Evolutionary conservation across 2,888 invertebrate genomes (phyloP).

Genomic region (Cybosia mesomella): DNA sequence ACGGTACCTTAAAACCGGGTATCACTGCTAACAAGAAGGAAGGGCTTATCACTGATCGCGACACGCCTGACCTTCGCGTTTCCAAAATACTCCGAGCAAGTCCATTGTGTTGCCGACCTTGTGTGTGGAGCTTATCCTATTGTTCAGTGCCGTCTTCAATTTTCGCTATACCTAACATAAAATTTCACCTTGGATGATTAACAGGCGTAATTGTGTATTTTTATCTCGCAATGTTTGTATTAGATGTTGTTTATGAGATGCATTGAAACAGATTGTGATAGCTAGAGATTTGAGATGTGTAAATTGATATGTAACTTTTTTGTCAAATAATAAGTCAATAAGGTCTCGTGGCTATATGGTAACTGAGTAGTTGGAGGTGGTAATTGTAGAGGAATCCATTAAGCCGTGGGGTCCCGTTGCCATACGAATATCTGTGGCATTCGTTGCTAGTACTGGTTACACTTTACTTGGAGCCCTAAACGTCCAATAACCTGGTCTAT

Average conservation of each 20-base stretch:
- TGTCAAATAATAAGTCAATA: too few species aligned
- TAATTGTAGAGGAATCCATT: too few species aligned
- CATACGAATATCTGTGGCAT: too few species aligned
- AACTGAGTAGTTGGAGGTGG: too few species aligned
- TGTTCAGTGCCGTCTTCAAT: constrained; percentile 71
- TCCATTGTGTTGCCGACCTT: constrained; percentile 75
- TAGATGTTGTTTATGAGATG: constrained; percentile 25
- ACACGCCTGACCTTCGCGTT: constrained; percentile 77
- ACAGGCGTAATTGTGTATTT: constrained; percentile 59
- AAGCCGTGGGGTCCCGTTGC: too few species aligned
- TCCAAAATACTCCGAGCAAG: constrained; percentile 75
- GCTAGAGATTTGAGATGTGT: neutral
- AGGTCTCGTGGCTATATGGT: too few species aligned
- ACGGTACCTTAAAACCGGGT: constrained; percentile 75
- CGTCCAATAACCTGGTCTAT: too few species aligned
- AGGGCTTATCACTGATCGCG: constrained; percentile 76
- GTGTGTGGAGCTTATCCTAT: constrained; percentile 59
- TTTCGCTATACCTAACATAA: constrained; percentile 74
- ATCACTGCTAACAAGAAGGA: constrained; percentile 72
- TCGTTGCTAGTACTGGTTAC: too few species aligned
- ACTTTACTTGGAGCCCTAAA: too few species aligned
- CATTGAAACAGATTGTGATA: constrained; percentile 14
- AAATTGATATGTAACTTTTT: too few species aligned
- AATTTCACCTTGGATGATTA: constrained; percentile 80
- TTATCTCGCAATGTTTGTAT: constrained; percentile 47